phyloP scores from a whole-genome alignment of 2,113 vertebrate genomes.

The Tragelaphus imberbis region DNA sequence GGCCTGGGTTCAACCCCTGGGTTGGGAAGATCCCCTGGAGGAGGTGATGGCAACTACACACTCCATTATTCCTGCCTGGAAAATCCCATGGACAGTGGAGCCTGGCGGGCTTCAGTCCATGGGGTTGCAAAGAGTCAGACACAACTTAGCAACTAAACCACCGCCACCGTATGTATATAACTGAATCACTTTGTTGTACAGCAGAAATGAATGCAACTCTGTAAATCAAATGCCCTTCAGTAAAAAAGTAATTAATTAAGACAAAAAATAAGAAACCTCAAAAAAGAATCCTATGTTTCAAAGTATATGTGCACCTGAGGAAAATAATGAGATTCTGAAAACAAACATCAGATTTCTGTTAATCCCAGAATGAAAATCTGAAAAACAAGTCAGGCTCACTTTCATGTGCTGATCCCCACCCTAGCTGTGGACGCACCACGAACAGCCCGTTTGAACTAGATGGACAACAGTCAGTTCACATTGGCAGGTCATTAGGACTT shows the following conservation, averaged over 20 bases:
- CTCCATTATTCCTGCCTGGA: neutral
- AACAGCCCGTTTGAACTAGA: neutral
- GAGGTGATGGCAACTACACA: neutral
- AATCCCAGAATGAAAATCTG: neutral
- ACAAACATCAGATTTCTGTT: neutral
- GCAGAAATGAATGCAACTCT: neutral
- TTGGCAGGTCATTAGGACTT: rapidly evolving
- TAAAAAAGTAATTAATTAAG: neutral
- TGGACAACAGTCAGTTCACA: too few species aligned
- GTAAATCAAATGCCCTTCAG: neutral
- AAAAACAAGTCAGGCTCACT: rapidly evolving
- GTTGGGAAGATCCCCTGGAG: neutral
- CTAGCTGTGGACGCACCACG: too few species aligned
- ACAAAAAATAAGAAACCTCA: neutral
- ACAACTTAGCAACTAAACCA: neutral
- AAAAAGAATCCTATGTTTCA: neutral
- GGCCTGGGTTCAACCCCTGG: neutral
- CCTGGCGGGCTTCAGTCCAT: neutral
- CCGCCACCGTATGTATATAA: neutral
- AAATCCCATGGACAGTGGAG: neutral
- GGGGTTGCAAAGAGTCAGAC: neutral
- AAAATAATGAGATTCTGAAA: neutral
- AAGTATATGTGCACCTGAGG: rapidly evolving
- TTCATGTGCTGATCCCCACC: rapidly evolving
- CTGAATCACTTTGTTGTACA: neutral